Conservation (phyloP, 2,888 invertebrate species). For the Allolobophora icterica region DNA sequence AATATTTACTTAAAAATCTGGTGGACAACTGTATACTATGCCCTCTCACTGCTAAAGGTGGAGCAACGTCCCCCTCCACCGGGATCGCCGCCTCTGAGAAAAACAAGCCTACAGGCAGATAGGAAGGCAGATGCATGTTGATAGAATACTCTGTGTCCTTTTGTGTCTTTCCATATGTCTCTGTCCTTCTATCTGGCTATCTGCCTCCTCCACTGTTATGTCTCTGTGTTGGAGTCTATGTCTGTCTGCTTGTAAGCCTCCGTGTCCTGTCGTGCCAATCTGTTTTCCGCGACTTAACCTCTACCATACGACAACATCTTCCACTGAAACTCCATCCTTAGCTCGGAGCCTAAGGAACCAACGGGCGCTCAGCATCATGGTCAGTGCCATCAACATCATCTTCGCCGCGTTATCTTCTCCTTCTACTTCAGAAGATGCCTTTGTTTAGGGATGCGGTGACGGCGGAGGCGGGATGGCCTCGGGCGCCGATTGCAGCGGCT, state of each 20-base stretch:
- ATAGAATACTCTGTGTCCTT: not conserved
- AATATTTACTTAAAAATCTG: no score
- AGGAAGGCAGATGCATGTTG: no score
- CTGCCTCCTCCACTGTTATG: not conserved
- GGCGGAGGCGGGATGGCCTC: not conserved
- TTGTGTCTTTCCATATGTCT: not conserved
- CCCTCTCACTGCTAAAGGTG: no score
- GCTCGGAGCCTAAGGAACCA: not conserved
- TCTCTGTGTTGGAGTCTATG: not conserved
- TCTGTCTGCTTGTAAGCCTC: constrained; percentile 6
- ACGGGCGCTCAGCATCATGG: not conserved
- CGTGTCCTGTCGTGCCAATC: not conserved
- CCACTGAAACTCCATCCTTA: not conserved
- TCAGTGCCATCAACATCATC: not conserved
- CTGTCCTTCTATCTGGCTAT: not conserved
- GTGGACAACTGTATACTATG: no score
- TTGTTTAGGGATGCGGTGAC: not conserved
- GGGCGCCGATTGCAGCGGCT: not conserved
- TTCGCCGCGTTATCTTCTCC: not conserved
- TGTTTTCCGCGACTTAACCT: not conserved
- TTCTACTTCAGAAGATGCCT: not conserved
- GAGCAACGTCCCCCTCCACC: no score
- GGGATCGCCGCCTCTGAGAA: no score
- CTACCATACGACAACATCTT: not conserved
- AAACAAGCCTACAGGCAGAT: no score